Evolutionary conservation across 1,140 invertebrate genomes (phyloP).

Genomic region (Caenorhabditis remanei): DNA sequence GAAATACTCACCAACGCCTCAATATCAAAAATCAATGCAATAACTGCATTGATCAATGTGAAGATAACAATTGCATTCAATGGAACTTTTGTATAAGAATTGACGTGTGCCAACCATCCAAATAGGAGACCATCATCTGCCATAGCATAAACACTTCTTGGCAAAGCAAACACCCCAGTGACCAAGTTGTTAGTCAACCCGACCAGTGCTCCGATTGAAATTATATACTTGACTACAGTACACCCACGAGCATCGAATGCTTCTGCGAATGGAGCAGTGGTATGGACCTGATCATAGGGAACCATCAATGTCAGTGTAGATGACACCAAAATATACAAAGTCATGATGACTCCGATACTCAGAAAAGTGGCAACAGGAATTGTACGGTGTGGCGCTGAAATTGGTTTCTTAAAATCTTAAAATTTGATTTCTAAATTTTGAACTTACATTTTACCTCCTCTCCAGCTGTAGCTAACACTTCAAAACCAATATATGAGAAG

Average conservation of each 20-base stretch:
- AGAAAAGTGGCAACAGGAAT: conserved; percentile 87
- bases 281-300: conserved; percentile 82
- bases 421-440: neutral
- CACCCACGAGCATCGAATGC: conserved; percentile 83
- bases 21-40: conserved; percentile 89
- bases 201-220: conserved; percentile 88
- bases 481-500: conserved; percentile 91
- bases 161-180: conserved; percentile 90
- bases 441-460: conserved; percentile 67
- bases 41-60: conserved; percentile 84
- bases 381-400: conserved; percentile 83
- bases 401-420: no score
- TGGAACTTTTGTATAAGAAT: conserved; percentile 85
- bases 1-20: conserved; percentile 82
- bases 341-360: conserved; percentile 85
- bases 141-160: conserved; percentile 90
- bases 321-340: conserved; percentile 87
- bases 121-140: conserved; percentile 89
- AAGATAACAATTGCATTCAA: conserved; percentile 86
- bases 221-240: conserved; percentile 88
- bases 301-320: conserved; percentile 88
- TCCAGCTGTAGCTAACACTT: conserved; percentile 87
- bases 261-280: conserved; percentile 86
- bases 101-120: conserved; percentile 83
- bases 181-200: conserved; percentile 88